Conservation (phyloP, 2,113 vertebrate genomes). For the Labrus mixtus region DNA sequence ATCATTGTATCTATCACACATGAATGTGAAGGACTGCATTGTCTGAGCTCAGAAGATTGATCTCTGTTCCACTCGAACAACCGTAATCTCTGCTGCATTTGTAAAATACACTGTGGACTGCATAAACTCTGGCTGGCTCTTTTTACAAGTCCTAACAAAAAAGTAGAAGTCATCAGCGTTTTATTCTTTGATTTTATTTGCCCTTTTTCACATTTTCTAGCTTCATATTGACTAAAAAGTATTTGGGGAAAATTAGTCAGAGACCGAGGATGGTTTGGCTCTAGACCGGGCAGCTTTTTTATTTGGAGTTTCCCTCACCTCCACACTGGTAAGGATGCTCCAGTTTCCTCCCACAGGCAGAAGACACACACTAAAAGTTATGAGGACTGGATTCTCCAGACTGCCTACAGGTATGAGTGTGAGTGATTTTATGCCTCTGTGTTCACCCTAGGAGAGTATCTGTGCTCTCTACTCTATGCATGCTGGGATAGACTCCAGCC, state of each 20-base stretch:
- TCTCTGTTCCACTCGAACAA: conserved; percentile 16
- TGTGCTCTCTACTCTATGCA: conserved; percentile 17
- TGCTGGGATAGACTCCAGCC: conserved; percentile 24
- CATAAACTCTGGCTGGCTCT: not conserved
- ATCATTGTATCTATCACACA: conserved; percentile 39
- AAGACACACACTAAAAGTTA: conserved; percentile 38
- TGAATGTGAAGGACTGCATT: not conserved
- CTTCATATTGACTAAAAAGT: too few species aligned
- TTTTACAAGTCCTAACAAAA: not conserved
- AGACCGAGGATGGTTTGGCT: conserved; percentile 4
- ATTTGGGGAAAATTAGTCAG: not conserved
- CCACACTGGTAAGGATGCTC: conserved; percentile 32
- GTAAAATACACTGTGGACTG: conserved; percentile 2
- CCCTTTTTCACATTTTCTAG: not conserved
- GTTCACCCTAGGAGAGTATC: conserved; percentile 25
- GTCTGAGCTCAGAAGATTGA: conserved; percentile 12
- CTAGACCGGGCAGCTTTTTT: conserved; percentile 11
- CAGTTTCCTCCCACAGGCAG: conserved; percentile 47
- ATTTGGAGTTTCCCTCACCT: conserved; percentile 38
- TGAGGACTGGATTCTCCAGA: conserved; percentile 40
- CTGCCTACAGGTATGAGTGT: conserved; percentile 53
- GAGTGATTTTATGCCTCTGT: conserved; percentile 38
- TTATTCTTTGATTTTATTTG: not conserved
- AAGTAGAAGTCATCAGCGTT: not conserved
- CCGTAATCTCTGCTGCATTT: conserved; percentile 2